Percentiles rank a stretch among this genome's conserved stretches.
Evolutionary conservation across 2,797 vertebrate species (phyloP).

Genomic region (Avahi laniger): DNA sequence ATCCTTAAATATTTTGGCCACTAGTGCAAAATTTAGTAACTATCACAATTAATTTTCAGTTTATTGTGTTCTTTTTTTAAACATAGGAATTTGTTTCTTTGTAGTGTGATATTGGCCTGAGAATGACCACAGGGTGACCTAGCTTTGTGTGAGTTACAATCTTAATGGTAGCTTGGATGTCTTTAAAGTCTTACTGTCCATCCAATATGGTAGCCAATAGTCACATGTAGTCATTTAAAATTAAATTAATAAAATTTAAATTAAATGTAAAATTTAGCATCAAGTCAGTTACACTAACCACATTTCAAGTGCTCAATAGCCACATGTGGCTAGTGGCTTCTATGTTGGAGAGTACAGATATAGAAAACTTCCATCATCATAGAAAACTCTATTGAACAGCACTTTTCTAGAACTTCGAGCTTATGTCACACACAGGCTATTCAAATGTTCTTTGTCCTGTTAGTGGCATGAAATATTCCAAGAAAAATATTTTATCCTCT

Average conservation of each 20-base stretch:
- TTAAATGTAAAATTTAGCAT: neutral
- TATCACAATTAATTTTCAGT: neutral
- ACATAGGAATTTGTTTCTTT: neutral
- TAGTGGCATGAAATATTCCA: neutral
- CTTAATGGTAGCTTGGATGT: neutral
- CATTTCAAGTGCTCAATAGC: neutral
- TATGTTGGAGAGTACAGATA: neutral
- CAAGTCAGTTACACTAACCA: neutral
- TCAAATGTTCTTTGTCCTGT: neutral
- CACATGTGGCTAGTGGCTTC: neutral
- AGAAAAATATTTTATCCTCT: slow-evolving; percentile 4
- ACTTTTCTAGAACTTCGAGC: neutral
- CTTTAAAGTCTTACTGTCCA: neutral
- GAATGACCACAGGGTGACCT: neutral
- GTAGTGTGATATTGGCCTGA: neutral
- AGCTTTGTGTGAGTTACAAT: neutral
- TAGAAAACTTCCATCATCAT: neutral
- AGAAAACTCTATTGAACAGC: neutral
- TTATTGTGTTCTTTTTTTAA: neutral
- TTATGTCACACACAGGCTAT: neutral
- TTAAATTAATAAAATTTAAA: neutral
- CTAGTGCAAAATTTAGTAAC: neutral
- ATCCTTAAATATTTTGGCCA: neutral
- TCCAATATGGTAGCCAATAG: neutral
- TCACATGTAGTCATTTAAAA: neutral